phyloP scores from a whole-genome alignment of 2,113 vertebrate genomes.

The Ranitomeya variabilis region DNA sequence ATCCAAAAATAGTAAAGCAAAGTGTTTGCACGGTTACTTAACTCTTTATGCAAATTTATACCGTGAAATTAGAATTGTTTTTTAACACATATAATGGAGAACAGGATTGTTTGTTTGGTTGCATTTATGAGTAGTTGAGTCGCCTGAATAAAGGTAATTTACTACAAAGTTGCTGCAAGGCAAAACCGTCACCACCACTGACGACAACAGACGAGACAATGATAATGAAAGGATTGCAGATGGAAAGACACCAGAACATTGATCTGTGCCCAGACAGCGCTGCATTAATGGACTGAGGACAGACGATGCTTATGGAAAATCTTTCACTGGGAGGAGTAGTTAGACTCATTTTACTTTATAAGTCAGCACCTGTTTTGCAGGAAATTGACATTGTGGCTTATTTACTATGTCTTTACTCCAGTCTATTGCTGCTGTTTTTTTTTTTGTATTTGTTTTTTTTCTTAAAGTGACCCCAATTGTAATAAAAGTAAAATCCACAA shows the following conservation, averaged over 20 bases:
- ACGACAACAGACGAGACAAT: neutral
- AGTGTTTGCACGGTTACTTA: neutral
- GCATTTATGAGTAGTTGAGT: neutral
- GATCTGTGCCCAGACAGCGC: neutral
- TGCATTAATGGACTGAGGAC: neutral
- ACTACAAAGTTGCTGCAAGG: neutral
- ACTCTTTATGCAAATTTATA: neutral
- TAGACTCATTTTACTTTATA: neutral
- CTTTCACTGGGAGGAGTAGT: neutral
- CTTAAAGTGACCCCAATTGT: neutral
- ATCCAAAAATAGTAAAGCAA: neutral
- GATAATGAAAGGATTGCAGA: slow-evolving; percentile 11
- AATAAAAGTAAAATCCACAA: neutral
- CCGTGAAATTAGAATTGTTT: neutral
- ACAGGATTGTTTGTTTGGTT: neutral
- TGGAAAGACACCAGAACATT: neutral
- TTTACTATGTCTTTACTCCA: neutral
- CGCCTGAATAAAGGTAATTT: neutral
- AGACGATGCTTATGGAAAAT: slow-evolving; percentile 12
- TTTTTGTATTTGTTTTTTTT: neutral
- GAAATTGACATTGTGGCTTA: slow-evolving; percentile 7
- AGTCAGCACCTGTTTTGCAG: slow-evolving; percentile 22
- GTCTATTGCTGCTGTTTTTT: neutral
- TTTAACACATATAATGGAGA: neutral
- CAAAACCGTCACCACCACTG: neutral